phyloP scores from a whole-genome alignment of 2,113 vertebrate species.

The Poeciliopsis prolifica region DNA sequence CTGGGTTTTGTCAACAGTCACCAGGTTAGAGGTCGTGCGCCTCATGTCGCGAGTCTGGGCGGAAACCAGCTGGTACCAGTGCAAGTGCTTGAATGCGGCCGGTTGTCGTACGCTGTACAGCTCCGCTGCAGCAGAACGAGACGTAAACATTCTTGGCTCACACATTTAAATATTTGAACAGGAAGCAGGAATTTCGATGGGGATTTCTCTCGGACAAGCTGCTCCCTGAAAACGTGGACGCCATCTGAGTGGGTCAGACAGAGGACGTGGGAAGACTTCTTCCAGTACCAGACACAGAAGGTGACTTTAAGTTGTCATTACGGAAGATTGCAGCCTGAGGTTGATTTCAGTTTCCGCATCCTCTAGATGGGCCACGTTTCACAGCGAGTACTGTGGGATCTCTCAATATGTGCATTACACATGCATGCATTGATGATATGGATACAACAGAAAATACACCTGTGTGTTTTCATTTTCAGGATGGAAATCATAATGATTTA shows the following conservation, averaged over 20 bases:
- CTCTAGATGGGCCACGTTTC: too few relatives aligned
- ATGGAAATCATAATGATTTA: too few relatives aligned
- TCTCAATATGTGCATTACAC: too few relatives aligned
- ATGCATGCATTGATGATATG: too few relatives aligned
- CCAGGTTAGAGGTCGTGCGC: slow-evolving; percentile 46
- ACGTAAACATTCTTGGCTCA: background rate
- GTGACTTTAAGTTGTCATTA: background rate
- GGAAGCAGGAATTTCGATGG: background rate
- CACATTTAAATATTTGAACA: background rate
- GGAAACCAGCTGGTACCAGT: background rate
- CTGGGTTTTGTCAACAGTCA: slow-evolving; percentile 53
- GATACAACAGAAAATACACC: too few relatives aligned
- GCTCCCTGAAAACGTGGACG: background rate
- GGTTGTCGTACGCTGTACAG: background rate
- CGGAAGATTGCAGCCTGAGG: too few relatives aligned
- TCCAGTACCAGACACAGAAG: background rate
- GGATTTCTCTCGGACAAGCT: slow-evolving; percentile 5
- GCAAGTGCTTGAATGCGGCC: background rate
- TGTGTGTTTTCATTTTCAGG: too few relatives aligned
- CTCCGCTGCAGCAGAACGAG: too few relatives aligned
- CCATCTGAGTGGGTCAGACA: slow-evolving; percentile 1
- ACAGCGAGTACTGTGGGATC: too few relatives aligned
- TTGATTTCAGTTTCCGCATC: too few relatives aligned
- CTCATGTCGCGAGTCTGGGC: background rate
- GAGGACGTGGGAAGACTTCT: background rate